Evolutionary conservation across 2,797 vertebrate species (phyloP).

Genomic region (Discoglossus pictus): DNA sequence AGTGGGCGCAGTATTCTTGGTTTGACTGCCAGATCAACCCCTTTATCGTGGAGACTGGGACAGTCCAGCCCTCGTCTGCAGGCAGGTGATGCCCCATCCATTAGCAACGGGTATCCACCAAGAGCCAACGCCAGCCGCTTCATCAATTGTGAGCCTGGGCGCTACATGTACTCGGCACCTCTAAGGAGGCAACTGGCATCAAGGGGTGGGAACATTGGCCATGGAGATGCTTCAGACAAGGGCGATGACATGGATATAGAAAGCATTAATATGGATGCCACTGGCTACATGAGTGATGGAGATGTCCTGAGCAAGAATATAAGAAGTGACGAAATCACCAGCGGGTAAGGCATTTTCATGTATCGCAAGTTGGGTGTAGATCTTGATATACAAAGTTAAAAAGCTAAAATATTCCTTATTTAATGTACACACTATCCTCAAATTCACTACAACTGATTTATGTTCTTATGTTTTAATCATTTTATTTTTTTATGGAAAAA

Average conservation of each 20-base stretch:
- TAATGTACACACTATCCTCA: too few relatives aligned
- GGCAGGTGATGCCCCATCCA: constrained; percentile 80
- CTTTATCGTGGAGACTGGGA: constrained; percentile 80
- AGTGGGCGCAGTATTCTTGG: constrained; percentile 86
- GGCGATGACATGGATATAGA: constrained; percentile 80
- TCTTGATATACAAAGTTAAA: too few relatives aligned
- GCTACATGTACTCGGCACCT: constrained; percentile 84
- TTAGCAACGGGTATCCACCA: constrained; percentile 77
- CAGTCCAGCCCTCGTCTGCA: constrained; percentile 84
- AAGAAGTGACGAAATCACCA: constrained; percentile 85
- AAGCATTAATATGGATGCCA: constrained; percentile 80
- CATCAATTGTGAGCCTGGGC: constrained; percentile 66
- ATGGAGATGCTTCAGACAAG: constrained; percentile 71
- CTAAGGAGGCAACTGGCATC: constrained; percentile 83
- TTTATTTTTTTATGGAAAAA: too few relatives aligned
- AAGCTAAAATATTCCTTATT: too few relatives aligned
- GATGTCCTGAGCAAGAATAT: constrained; percentile 92
- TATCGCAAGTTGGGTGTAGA: neutral
- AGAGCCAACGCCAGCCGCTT: constrained; percentile 73
- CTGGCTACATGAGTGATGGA: constrained; percentile 95
- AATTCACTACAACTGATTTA: too few relatives aligned
- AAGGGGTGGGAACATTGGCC: constrained; percentile 68
- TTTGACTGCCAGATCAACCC: constrained; percentile 70
- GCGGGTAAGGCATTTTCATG: constrained; percentile 77
- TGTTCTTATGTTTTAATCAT: too few relatives aligned